Base-by-base conservation (phyloP, 2,888 invertebrate genomes). In the Thelaira solivaga region DNA sequence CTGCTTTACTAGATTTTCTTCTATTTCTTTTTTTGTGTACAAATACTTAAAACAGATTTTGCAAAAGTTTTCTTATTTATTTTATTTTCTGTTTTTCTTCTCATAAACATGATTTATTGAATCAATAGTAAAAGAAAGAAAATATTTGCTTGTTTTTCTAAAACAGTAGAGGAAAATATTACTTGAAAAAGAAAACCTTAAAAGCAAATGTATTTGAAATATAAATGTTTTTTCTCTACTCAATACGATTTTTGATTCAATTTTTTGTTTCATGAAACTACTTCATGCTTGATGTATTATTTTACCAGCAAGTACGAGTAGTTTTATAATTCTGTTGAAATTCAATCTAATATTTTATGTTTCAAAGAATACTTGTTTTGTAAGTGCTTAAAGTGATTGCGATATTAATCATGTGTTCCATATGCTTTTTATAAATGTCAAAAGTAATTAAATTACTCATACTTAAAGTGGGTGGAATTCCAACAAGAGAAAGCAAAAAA, bases 401-500 rank as follows among this genome's bases (percentile, higher is more conserved):
- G 13, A 31, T 45, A 61, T 45, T 31, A 45, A 61, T 61, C 45
- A 61, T 45, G 11, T 26, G 47, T 16, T 16, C 22, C 47, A 36
- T 13, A 34, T 47, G 16, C 11, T 6, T n/a, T n/a, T n/a, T n/a
- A n/a, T n/a, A n/a, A n/a, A n/a, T n/a, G n/a, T n/a, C n/a, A n/a
- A n/a, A n/a, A n/a, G n/a, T n/a, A n/a, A n/a, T n/a, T n/a, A n/a
- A n/a, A n/a, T n/a, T n/a, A n/a, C n/a, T n/a, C n/a, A n/a, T n/a
- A n/a, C n/a, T n/a, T n/a, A n/a, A n/a, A n/a, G n/a, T n/a, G n/a
- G n/a, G n/a, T n/a, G n/a, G n/a, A n/a, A n/a, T n/a, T n/a, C n/a
- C n/a, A n/a, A n/a, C n/a, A n/a, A n/a, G n/a, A n/a, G n/a, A n/a
- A n/a, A n/a, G n/a, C n/a, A n/a, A n/a, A n/a, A n/a, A n/a, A n/a